phyloP scores from a whole-genome alignment of 2,797 vertebrate genomes.

The Amphiprion clarkii region DNA sequence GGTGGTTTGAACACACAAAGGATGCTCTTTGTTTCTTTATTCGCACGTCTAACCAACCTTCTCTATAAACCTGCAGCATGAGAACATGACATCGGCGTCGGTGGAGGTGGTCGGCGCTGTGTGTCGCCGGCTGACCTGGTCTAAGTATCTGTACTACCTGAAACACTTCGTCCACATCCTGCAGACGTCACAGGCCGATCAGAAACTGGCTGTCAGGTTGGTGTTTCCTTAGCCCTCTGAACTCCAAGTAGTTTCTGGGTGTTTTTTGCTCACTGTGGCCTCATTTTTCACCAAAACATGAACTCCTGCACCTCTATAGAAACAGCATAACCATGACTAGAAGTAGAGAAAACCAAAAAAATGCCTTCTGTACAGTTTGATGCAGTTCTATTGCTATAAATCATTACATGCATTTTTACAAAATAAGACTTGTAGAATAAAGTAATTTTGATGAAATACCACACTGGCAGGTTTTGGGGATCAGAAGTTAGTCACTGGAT shows the following conservation, averaged over 20 bases:
- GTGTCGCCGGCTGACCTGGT: conserved; percentile 93
- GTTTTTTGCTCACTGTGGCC: background rate
- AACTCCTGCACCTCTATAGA: too few species aligned
- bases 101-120: conserved; percentile 94
- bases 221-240: background rate
- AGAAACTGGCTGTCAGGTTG: conserved; percentile 94
- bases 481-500: too few species aligned
- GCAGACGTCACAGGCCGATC: conserved; percentile 88
- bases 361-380: too few species aligned
- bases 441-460: too few species aligned
- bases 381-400: too few species aligned
- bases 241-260: background rate
- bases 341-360: too few species aligned
- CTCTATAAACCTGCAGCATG: conserved; percentile 84
- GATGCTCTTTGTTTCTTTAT: background rate
- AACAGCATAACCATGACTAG: too few species aligned
- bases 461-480: too few species aligned
- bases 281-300: too few species aligned
- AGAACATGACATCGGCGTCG: conserved; percentile 92
- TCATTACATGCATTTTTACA: too few species aligned
- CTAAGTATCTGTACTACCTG: conserved; percentile 94
- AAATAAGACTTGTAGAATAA: too few species aligned
- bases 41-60: background rate
- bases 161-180: conserved; percentile 94
- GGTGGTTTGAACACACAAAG: conserved; percentile 75